A percentile compares a stretch with the other conserved stretches of the same genome.
phyloP scores from a whole-genome alignment of 2,888 invertebrate species.

The Anoncus sp. region DNA sequence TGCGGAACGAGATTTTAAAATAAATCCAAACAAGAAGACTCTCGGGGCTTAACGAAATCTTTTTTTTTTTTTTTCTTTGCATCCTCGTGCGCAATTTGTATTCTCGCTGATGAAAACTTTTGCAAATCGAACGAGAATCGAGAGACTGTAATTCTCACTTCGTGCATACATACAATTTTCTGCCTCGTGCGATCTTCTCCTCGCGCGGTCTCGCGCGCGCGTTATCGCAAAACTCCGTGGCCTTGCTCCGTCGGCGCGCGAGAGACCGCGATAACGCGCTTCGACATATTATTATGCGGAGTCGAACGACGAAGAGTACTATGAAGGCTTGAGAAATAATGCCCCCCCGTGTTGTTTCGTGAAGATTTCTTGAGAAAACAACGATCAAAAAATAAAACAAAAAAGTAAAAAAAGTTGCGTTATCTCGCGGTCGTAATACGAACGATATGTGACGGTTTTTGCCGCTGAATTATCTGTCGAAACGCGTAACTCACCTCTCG shows the following conservation, averaged over 20 bases:
- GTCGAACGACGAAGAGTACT: too few relatives aligned
- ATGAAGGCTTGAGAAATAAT: too few relatives aligned
- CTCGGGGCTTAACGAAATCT: constrained; percentile 3
- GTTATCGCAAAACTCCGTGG: constrained; percentile 54
- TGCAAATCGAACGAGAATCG: constrained; percentile 34
- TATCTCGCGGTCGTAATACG: neutral
- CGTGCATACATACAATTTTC: constrained; percentile 8
- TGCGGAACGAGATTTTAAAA: constrained; percentile 37
- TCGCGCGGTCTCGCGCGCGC: constrained; percentile 33
- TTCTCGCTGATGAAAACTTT: constrained; percentile 33
- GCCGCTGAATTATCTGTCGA: constrained; percentile 7
- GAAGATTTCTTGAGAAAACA: constrained; percentile 26
- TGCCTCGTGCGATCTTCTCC: neutral
- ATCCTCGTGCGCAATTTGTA: constrained; percentile 34
- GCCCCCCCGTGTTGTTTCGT: constrained; percentile 13
- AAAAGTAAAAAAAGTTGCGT: neutral
- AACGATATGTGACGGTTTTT: constrained; percentile 1
- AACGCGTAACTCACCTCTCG: neutral
- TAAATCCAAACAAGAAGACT: constrained; percentile 22
- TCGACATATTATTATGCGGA: too few relatives aligned
- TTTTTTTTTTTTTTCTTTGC: constrained; percentile 5
- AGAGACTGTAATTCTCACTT: neutral
- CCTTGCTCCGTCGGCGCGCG: constrained; percentile 48
- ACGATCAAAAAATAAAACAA: neutral
- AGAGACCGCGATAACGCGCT: constrained; percentile 50